Evolutionary conservation across 2,888 invertebrate species (phyloP).

Genomic region (Tinea pellionella): DNA sequence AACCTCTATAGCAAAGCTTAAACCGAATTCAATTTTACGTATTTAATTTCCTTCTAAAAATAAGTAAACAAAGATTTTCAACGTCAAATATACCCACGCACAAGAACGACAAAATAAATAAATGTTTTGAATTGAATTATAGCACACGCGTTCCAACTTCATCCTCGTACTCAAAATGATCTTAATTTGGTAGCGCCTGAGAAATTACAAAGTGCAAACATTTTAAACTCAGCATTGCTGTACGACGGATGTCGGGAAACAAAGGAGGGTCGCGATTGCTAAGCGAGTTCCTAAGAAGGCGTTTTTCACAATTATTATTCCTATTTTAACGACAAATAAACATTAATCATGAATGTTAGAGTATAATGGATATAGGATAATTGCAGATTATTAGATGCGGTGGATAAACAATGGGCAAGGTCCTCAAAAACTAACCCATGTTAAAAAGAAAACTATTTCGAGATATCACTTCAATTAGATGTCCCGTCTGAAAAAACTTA

Average conservation of each 20-base stretch:
- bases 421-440: no score
- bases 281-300: background rate
- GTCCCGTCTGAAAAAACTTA: no score
- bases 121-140: constrained; percentile 9
- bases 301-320: background rate
- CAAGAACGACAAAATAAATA: constrained; percentile 2
- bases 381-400: no score
- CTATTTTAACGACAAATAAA: background rate
- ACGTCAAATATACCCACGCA: background rate
- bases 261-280: background rate
- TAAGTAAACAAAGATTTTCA: background rate
- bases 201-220: constrained; percentile 1
- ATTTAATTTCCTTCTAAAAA: background rate
- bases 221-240: background rate
- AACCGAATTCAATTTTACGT: background rate
- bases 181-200: constrained; percentile 11
- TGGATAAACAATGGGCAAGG: no score
- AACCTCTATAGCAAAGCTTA: no score
- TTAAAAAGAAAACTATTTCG: no score
- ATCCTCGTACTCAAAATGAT: background rate
- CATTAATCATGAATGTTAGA: no score
- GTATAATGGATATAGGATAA: no score
- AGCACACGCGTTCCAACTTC: constrained; percentile 7
- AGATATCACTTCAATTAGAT: no score
- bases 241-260: background rate